Base-by-base conservation (phyloP, 1,140 invertebrate genomes). In the Sipha flava region DNA sequence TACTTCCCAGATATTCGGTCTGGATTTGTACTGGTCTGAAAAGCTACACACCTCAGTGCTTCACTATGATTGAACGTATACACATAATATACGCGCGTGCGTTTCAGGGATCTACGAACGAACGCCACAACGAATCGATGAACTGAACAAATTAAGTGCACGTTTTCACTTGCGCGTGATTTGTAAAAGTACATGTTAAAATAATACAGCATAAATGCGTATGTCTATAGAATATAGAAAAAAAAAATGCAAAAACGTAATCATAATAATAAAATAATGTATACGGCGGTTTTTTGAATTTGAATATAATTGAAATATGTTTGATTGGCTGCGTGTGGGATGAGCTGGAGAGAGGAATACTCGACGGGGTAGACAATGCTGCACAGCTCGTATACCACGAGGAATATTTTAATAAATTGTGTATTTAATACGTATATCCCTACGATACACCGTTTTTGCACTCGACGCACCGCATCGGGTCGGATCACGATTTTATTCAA, bases 401-500 rank as follows among this genome's bases (percentile, higher is more conserved):
- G 14, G 23, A 70, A 70, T 70, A 70, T 47, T 47, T 29, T 70
- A 70, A 23, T 52, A 14, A 18, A 47, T 23, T 21, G 10, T 29
- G 23, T 26, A 16, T 16, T 62, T 62, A 62, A 16, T 40, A 43
- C 23, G 7, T 23, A 66, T 66, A 21, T 40, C 64, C 37, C 21
- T 23, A 43, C 40, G 14, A 72, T n/a, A 43, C 14, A n/a, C 9
- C 0, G 6, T 21, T 5, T 18, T n/a, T 29, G 16, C 10, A 2
- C 31, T 0, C 7, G n/a, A n/a, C n/a, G 31, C 59, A 34, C 54
- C 62, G n/a, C n/a, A 10, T 6, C 21, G 6, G 64, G 18, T 47
- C 26, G 68, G 43, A 31, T 72, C 68, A 72, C 68, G 68, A 72
- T 49, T 49, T 72, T 72, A 72, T 72, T 49, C 26, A 49, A 49